Evolutionary conservation across 2,113 vertebrate genomes (phyloP).

Genomic region (Seriola rivoliana): DNA sequence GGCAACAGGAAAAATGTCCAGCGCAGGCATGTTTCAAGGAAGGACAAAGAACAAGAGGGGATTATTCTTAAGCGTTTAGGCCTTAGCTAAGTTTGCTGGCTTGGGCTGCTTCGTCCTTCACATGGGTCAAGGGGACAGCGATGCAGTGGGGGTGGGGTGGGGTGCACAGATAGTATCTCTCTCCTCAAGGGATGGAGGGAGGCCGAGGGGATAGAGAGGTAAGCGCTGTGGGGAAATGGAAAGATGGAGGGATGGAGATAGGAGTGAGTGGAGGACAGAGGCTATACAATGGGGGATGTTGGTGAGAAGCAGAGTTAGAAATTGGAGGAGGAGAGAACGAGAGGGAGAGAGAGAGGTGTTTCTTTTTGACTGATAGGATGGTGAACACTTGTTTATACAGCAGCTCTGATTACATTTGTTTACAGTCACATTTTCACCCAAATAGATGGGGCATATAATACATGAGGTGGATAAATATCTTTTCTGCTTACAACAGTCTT

Average conservation of each 20-base stretch:
- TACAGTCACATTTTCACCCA: not conserved
- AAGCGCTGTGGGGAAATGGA: constrained; percentile 64
- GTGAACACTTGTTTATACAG: not conserved
- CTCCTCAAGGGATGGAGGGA: constrained; percentile 63
- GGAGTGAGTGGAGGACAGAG: constrained; percentile 41
- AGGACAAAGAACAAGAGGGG: constrained; percentile 57
- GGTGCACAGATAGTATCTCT: constrained; percentile 66
- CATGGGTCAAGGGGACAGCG: constrained; percentile 65
- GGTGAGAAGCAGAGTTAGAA: not conserved
- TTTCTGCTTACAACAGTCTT: not conserved
- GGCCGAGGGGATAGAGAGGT: constrained; percentile 57
- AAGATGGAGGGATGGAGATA: constrained; percentile 67
- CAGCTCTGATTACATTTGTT: constrained; percentile 27
- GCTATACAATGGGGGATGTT: constrained; percentile 2
- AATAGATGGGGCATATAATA: not conserved
- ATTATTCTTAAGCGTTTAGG: constrained; percentile 52
- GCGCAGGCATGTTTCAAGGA: constrained; percentile 45
- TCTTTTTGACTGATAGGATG: constrained; percentile 12
- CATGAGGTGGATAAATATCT: constrained; percentile 5
- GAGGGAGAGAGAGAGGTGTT: not conserved
- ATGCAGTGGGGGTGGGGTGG: constrained; percentile 10
- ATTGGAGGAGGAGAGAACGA: constrained; percentile 8
- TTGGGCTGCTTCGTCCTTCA: constrained; percentile 71
- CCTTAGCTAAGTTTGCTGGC: constrained; percentile 47
- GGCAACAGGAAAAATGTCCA: constrained; percentile 50